A percentile compares a stretch with the other conserved stretches of the same genome.
Evolutionary conservation across 2,113 vertebrate species (phyloP).

Genomic region (Motacilla tschutschensis): DNA sequence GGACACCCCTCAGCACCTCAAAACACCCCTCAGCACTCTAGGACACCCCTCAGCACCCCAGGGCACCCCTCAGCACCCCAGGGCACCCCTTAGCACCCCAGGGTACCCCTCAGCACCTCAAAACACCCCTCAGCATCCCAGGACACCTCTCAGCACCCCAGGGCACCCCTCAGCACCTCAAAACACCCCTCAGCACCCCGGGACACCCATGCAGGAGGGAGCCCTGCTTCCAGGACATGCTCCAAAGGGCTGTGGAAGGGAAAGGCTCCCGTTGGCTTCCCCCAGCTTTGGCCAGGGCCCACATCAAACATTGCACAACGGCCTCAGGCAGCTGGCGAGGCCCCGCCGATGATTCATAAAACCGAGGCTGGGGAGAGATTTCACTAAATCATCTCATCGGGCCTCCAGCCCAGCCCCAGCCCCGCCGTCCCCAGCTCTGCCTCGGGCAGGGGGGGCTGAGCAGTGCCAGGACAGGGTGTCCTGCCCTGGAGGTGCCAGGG

Average conservation of each 20-base stretch:
- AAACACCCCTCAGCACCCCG: not conserved
- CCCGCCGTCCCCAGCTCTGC: not conserved
- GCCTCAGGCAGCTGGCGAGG: conserved; percentile 46
- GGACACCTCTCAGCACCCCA: not conserved
- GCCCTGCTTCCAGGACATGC: not conserved
- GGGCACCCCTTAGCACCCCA: not conserved
- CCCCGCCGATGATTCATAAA: conserved; percentile 30
- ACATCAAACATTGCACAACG: conserved; percentile 54
- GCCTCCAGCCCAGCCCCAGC: not conserved
- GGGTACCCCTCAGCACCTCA: not conserved
- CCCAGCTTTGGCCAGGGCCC: conserved; percentile 44
- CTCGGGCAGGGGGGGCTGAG: not conserved
- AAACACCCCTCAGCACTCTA: too few species aligned
- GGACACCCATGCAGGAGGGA: not conserved
- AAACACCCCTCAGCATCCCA: not conserved
- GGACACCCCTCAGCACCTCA: too few species aligned
- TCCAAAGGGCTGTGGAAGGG: conserved; percentile 22
- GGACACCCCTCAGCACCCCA: not conserved
- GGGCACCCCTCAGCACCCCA: not conserved
- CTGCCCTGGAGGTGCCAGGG: not conserved
- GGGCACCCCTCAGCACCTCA: not conserved
- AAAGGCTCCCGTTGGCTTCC: conserved; percentile 42
- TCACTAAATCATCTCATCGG: conserved; percentile 4
- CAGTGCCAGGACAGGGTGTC: not conserved
- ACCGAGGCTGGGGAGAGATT: not conserved